These are phyloP conservation scores for Pseudochirops cupreus DNA, from an alignment of 2,797 vertebrate genomes.

Conservation along the genomic window DNA sequence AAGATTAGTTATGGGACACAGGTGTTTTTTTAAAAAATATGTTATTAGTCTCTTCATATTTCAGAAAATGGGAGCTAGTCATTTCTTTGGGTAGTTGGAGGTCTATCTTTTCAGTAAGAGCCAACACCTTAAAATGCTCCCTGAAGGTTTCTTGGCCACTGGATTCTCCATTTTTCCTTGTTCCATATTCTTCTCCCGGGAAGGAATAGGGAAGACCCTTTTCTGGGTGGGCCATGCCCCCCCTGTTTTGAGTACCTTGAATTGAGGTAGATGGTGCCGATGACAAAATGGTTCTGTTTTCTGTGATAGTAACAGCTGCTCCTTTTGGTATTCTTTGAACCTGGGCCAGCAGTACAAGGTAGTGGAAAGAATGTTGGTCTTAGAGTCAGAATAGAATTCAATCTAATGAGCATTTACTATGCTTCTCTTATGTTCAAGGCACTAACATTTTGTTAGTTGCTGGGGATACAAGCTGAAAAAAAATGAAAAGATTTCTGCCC, in stretches of 20 bases:
- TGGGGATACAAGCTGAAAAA: background rate
- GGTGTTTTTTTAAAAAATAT: background rate
- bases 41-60: background rate
- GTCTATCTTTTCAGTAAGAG: background rate
- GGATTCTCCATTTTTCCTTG: no score
- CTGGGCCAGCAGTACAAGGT: background rate
- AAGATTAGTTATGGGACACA: background rate
- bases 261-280: background rate
- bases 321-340: background rate
- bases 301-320: background rate
- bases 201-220: background rate
- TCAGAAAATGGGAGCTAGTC: background rate
- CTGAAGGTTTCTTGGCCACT: background rate
- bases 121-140: background rate
- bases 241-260: background rate
- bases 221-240: background rate
- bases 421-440: background rate
- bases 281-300: background rate
- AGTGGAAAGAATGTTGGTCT: background rate
- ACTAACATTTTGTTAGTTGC: background rate
- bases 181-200: no score
- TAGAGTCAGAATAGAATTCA: background rate
- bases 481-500: background rate
- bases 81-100: background rate
- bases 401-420: background rate